A percentile compares a stretch with the other conserved stretches of the same genome.
Evolutionary conservation across 2,113 vertebrate species (phyloP).

Genomic region (Uria aalge): DNA sequence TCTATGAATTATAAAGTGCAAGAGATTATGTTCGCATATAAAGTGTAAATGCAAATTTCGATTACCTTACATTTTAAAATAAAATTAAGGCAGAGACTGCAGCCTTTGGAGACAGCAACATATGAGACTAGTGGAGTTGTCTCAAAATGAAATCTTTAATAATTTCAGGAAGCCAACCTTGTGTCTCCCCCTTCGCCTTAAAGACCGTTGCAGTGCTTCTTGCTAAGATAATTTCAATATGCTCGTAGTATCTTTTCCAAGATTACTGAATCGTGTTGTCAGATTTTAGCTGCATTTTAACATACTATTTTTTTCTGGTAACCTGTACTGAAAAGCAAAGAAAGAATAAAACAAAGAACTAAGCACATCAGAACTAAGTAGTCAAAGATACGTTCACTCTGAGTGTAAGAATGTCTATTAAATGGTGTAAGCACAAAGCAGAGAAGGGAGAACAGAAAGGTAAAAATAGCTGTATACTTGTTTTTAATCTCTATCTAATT

Average conservation of each 20-base stretch:
- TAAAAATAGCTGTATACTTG: background rate
- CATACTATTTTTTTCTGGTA: background rate
- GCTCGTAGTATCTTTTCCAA: background rate
- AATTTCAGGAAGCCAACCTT: background rate
- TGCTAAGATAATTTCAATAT: background rate
- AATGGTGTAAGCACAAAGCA: background rate
- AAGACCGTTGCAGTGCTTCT: background rate
- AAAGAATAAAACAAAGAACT: background rate
- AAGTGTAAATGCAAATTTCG: background rate
- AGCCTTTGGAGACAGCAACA: rapidly evolving
- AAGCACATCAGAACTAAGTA: background rate
- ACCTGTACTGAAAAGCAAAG: background rate
- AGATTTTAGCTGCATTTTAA: background rate
- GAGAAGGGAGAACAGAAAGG: background rate
- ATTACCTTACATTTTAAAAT: background rate
- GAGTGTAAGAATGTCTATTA: background rate
- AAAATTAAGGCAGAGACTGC: background rate
- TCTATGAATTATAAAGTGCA: background rate
- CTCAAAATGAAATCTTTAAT: background rate
- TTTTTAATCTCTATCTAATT: background rate
- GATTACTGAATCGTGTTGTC: background rate
- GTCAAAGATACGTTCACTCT: background rate
- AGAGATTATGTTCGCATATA: background rate
- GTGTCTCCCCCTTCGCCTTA: background rate
- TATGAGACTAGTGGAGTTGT: background rate